These are phyloP conservation scores for Folsomia candida DNA, from an alignment of 2,888 invertebrate genomes.

Conservation along the genomic window DNA sequence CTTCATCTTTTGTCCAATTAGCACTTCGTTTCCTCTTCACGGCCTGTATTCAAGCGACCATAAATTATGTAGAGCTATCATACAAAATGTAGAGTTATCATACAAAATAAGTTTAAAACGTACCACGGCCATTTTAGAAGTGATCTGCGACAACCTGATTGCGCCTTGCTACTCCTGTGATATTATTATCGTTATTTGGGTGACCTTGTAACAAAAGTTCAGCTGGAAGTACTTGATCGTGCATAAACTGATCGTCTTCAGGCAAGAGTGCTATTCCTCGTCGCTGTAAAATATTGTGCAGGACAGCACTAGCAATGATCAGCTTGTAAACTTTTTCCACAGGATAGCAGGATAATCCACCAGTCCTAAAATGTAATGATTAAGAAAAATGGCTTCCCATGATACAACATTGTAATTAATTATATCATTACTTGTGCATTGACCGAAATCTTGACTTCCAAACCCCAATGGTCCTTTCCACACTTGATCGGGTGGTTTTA, in stretches of 20 bases:
- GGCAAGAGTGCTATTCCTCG: conserved; percentile 7
- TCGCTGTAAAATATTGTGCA: conserved; percentile 21
- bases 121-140: too few species aligned
- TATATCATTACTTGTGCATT: conserved; percentile 19
- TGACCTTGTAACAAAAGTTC: too few species aligned
- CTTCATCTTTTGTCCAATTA: too few species aligned
- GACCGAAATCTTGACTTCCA: conserved; percentile 25
- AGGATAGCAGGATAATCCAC: conserved; percentile 21
- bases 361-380: conserved; percentile 18
- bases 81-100: too few species aligned
- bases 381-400: not conserved
- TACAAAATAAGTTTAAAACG: too few species aligned
- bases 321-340: conserved; percentile 21
- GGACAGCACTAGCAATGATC: conserved; percentile 10
- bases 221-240: not conserved
- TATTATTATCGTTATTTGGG: too few species aligned
- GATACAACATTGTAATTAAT: too few species aligned
- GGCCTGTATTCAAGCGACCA: not conserved
- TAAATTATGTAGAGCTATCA: too few species aligned
- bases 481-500: not conserved
- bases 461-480: conserved; percentile 23
- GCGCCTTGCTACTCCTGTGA: too few species aligned
- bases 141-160: too few species aligned
- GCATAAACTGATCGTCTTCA: conserved; percentile 14
- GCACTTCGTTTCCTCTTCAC: too few species aligned